phyloP scores from a whole-genome alignment of 2,113 vertebrate genomes.

The Burhinus bistriatus region DNA sequence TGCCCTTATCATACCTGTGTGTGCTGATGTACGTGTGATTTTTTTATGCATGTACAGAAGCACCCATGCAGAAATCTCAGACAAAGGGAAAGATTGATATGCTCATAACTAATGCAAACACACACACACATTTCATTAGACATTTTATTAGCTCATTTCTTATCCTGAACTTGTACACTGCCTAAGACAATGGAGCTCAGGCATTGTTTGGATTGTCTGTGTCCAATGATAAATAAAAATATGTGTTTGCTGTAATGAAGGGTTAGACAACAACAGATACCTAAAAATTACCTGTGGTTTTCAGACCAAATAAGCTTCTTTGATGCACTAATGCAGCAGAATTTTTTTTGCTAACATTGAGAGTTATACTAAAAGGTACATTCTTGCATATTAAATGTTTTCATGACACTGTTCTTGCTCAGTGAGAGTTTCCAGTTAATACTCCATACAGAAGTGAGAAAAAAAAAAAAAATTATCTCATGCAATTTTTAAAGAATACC shows the following conservation, averaged over 20 bases:
- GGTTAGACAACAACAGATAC: background rate
- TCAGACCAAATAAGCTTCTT: background rate
- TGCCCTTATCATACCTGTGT: background rate
- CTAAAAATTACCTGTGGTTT: background rate
- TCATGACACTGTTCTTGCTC: background rate
- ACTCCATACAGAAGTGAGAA: background rate
- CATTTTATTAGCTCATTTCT: background rate
- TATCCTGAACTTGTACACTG: background rate
- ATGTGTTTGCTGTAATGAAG: background rate
- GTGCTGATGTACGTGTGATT: background rate
- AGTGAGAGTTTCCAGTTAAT: background rate
- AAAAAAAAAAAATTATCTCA: background rate
- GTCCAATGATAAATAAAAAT: background rate
- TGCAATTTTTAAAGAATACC: background rate
- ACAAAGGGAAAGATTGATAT: background rate
- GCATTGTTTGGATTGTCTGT: background rate
- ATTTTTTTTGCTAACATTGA: background rate
- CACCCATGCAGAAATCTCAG: background rate
- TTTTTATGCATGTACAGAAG: background rate
- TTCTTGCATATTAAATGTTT: background rate
- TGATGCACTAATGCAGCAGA: background rate
- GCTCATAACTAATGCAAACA: background rate
- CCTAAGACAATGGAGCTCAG: background rate
- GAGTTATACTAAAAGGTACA: background rate
- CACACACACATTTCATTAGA: background rate